These are phyloP conservation scores for Calypte anna DNA, from an alignment of 2,113 vertebrate species.

Conservation along the genomic window DNA sequence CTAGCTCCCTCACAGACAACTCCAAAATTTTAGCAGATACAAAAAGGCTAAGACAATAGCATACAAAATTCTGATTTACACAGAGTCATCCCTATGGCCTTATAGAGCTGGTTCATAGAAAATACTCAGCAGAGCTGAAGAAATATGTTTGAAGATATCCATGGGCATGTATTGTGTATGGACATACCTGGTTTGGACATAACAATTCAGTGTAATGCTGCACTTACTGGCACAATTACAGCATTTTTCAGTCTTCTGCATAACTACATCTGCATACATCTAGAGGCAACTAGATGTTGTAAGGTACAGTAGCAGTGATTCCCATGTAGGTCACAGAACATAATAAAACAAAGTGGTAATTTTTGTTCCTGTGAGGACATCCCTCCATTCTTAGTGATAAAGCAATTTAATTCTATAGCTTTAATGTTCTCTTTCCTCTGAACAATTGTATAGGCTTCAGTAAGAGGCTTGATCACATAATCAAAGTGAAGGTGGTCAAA, in stretches of 20 bases:
- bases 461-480: neutral
- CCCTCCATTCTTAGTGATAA: neutral
- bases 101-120: neutral
- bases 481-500: neutral
- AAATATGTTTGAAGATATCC: neutral
- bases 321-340: neutral
- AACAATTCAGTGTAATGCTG: neutral
- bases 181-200: neutral
- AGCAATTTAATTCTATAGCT: neutral
- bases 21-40: neutral
- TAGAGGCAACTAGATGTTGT: neutral
- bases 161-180: neutral
- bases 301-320: neutral
- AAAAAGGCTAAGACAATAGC: neutral
- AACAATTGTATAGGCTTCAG: neutral
- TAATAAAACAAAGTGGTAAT: neutral
- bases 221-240: neutral
- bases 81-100: neutral
- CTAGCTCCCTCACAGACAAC: neutral
- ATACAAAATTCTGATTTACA: neutral
- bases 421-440: neutral
- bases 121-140: neutral
- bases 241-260: neutral
- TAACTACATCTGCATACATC: neutral
- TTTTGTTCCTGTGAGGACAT: neutral